Percentiles rank a stretch among this genome's conserved stretches.
These are phyloP conservation scores for Melanostoma mellinum DNA, from an alignment of 2,888 invertebrate genomes.

Conservation along the genomic window DNA sequence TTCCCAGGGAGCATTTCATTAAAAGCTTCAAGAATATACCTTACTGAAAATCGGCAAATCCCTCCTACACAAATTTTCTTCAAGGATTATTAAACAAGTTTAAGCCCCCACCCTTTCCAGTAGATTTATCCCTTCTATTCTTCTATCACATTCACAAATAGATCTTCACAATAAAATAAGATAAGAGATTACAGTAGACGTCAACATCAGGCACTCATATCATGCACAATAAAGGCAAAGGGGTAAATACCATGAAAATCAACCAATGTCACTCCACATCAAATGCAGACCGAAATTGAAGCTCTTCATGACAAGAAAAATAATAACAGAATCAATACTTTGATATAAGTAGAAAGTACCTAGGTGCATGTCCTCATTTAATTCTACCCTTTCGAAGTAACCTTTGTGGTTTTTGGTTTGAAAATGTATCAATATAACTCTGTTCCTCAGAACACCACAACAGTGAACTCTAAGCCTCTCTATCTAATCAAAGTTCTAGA, in stretches of 20 bases:
- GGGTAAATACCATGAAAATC: background rate
- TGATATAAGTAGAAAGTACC: slow-evolving; percentile 26
- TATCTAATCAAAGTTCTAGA: slow-evolving; percentile 19
- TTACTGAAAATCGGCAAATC: background rate
- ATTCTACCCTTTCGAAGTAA: slow-evolving; percentile 15
- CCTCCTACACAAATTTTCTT: background rate
- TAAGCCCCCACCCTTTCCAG: slow-evolving; percentile 3
- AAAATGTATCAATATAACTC: no score
- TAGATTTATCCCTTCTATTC: slow-evolving; percentile 37
- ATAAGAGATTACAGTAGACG: slow-evolving; percentile 43
- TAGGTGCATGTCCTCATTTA: slow-evolving; percentile 24
- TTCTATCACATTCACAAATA: slow-evolving; percentile 1
- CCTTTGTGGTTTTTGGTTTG: background rate
- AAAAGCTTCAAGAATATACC: no score
- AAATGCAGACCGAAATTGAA: slow-evolving; percentile 1
- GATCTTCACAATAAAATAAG: slow-evolving; percentile 25
- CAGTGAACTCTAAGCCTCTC: background rate
- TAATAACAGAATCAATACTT: background rate
- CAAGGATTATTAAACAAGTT: slow-evolving; percentile 18
- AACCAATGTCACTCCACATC: background rate
- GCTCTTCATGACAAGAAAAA: slow-evolving; percentile 30
- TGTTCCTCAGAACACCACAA: background rate
- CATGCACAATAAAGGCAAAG: slow-evolving; percentile 13
- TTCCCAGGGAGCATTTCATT: no score
- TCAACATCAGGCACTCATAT: slow-evolving; percentile 27